phyloP scores from a whole-genome alignment of 2,113 vertebrate species.

The Sisor rabdophorus region DNA sequence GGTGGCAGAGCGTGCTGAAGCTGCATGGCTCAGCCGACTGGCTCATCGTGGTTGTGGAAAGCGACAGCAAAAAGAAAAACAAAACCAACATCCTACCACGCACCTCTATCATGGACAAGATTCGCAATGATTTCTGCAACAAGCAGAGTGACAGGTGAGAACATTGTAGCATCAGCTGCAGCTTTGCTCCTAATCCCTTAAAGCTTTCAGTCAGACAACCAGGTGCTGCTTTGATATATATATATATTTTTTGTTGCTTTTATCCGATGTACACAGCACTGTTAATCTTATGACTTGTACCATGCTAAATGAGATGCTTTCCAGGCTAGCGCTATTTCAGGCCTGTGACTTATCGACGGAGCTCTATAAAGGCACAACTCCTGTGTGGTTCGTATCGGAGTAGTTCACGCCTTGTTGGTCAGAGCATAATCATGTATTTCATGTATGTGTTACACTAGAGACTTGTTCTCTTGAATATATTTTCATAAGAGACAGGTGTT shows the following conservation, averaged over 20 bases:
- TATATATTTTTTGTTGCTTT: not conserved
- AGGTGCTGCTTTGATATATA: not conserved
- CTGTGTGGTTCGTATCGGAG: slow-evolving; percentile 8
- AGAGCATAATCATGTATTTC: not conserved
- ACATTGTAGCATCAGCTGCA: slow-evolving; percentile 1
- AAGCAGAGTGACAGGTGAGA: slow-evolving; percentile 95
- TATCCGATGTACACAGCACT: slow-evolving; percentile 12
- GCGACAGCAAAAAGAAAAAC: slow-evolving; percentile 94
- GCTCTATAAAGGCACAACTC: slow-evolving; percentile 35
- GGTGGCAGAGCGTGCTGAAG: slow-evolving; percentile 89
- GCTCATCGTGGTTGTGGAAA: slow-evolving; percentile 95
- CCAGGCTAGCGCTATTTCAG: slow-evolving; percentile 37
- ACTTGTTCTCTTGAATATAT: not conserved
- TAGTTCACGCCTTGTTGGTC: not conserved
- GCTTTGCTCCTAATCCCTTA: not conserved
- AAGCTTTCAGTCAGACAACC: not conserved
- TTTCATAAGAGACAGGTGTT: not conserved
- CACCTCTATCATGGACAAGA: slow-evolving; percentile 96
- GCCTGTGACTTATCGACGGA: slow-evolving; percentile 5
- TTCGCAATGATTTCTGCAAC: slow-evolving; percentile 97
- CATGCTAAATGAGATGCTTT: slow-evolving; percentile 31
- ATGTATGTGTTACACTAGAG: not conserved
- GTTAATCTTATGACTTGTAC: not conserved
- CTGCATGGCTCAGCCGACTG: slow-evolving; percentile 84
- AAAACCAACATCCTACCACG: slow-evolving; percentile 96